Evolutionary conservation across 2,113 vertebrate species (phyloP).

Genomic region (Variabilichromis moorii): DNA sequence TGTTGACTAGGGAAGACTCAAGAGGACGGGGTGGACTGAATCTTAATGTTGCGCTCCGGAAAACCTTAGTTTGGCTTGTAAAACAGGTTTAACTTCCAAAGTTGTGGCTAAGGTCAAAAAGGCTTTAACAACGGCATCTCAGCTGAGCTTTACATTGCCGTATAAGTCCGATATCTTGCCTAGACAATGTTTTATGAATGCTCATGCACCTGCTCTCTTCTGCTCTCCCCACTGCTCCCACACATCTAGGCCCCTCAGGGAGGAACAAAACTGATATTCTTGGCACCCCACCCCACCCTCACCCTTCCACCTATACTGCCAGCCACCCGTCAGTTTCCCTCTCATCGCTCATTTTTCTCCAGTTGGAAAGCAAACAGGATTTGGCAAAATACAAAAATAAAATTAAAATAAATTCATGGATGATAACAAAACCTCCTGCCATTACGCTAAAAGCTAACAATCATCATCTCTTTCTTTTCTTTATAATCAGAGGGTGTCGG

Average conservation of each 20-base stretch:
- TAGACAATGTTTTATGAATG: conserved; percentile 58
- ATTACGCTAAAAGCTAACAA: not conserved
- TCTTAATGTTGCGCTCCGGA: not conserved
- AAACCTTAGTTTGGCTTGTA: not conserved
- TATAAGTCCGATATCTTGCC: conserved; percentile 34
- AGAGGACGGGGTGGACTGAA: not conserved
- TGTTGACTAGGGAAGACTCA: conserved; percentile 47
- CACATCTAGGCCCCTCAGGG: conserved; percentile 37
- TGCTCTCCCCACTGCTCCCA: not conserved
- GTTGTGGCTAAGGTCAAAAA: not conserved
- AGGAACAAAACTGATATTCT: conserved; percentile 31
- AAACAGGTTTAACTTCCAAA: not conserved
- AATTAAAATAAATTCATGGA: not conserved
- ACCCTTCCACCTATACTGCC: not conserved
- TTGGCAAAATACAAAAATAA: not conserved
- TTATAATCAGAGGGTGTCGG: not conserved
- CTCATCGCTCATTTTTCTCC: not conserved
- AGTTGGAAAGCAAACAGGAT: not conserved
- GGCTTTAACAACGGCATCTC: not conserved
- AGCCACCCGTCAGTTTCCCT: not conserved
- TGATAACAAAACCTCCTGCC: not conserved
- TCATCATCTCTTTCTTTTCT: not conserved
- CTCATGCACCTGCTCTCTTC: conserved; percentile 62
- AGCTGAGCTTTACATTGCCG: not conserved
- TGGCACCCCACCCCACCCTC: not conserved